Base-by-base conservation (phyloP, 2,888 invertebrate species). In the Pteria penguin region DNA sequence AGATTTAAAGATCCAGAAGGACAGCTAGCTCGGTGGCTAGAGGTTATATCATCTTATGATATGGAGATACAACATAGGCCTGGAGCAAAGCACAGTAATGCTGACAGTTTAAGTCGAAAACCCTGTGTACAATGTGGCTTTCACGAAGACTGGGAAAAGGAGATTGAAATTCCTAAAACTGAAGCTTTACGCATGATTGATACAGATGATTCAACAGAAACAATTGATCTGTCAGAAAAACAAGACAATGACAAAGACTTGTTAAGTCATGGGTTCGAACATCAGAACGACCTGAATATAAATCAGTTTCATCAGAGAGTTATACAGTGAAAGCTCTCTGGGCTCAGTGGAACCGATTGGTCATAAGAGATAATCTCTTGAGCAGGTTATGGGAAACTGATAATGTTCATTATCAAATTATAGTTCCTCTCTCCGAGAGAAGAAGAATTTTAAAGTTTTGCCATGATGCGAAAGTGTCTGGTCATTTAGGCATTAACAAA, bases 61-160 rank as follows among this genome's bases (percentile, higher is more conserved):
- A 22, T 57, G 22, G n/a, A 57, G 1, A 57, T 57, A 1, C 18
- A 57, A 22, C 57, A 57, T 57, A 57, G 57, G 57, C 1, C 57
- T 18, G 57, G 57, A 22, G 22, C 11, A 24, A 8, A 18, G n/a
- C 57, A 1, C 22, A 57, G 24, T 18, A 1, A 57, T 22, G 57
- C 57, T 8, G 57, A 57, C 57, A 57, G 57, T 57, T 22, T 57
- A 22, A 57, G 57, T 24, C 11, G 57, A 22, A 22, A 18, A 0
- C 57, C 57, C 11, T 57, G 57, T 24, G 22, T 8, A 8, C 57
- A 57, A 24, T 57, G 57, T 57, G 74, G 74, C 2, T 74, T 33
- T n/a, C 52, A 33, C 26, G 60, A 60, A 24, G 52, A 45, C 31
- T 70, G 61, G 70, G 61, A 70, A n/a, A 61, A 70, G 24, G 29